Evolutionary conservation across 2,888 invertebrate genomes (phyloP).

Genomic region (Harmothoe impar): DNA sequence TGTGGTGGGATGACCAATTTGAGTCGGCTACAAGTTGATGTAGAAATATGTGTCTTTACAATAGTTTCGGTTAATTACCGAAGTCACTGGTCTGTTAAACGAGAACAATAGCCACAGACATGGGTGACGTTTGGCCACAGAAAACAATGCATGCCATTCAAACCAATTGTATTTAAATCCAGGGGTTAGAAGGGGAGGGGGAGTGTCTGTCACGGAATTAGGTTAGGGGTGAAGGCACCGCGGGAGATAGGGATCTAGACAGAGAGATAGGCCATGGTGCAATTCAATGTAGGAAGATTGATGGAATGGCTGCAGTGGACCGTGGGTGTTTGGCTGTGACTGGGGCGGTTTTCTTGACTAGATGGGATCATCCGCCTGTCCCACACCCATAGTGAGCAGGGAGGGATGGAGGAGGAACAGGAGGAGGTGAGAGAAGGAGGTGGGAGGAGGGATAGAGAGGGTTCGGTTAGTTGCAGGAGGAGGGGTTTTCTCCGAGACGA

Average conservation of each 20-base stretch:
- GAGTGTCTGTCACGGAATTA: neutral
- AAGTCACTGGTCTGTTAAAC: neutral
- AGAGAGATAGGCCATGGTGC: constrained; percentile 18
- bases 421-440: neutral
- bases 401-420: neutral
- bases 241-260: constrained; percentile 8
- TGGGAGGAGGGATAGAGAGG: constrained; percentile 9
- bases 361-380: constrained; percentile 52
- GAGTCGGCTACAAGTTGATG: neutral
- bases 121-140: neutral
- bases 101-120: neutral
- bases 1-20: neutral
- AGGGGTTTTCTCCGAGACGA: neutral
- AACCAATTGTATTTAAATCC: neutral
- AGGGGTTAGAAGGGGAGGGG: neutral
- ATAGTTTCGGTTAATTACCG: neutral
- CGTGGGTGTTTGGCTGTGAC: constrained; percentile 25
- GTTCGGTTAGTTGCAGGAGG: neutral
- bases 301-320: constrained; percentile 47
- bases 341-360: constrained; percentile 43
- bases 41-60: neutral
- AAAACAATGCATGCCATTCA: constrained; percentile 18
- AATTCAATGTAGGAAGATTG: constrained; percentile 43
- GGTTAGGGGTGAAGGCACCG: neutral
- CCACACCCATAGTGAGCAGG: neutral